Percentiles rank a stretch among this genome's conserved stretches.
These are phyloP conservation scores for Pseudochromis fuscus DNA, from an alignment of 2,797 vertebrate genomes.

Conservation along the genomic window DNA sequence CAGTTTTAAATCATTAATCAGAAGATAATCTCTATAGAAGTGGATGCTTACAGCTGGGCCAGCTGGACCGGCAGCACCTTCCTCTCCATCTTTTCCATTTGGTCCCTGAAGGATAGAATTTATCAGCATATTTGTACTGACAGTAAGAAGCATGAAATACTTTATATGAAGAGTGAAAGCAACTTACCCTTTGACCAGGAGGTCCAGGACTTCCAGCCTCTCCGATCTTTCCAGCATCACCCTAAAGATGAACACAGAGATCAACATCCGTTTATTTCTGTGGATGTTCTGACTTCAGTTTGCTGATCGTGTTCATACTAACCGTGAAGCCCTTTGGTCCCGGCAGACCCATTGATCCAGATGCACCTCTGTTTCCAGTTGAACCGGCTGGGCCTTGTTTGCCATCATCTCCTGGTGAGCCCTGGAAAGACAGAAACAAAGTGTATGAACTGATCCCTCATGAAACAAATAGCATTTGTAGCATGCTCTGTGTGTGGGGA, in stretches of 20 bases:
- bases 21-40: neutral
- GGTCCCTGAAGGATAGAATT: conserved; percentile 83
- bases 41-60: conserved; percentile 89
- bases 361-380: conserved; percentile 88
- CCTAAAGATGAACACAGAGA: conserved; percentile 80
- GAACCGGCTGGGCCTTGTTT: conserved; percentile 92
- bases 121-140: neutral
- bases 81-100: conserved; percentile 97
- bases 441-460: neutral
- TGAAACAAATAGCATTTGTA: neutral
- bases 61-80: conserved; percentile 91
- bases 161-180: neutral
- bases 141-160: neutral
- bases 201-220: conserved; percentile 91
- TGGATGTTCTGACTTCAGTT: too few relatives aligned
- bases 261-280: neutral
- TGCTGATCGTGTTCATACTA: too few relatives aligned
- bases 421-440: conserved; percentile 78
- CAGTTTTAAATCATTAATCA: neutral
- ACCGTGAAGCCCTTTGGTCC: conserved; percentile 96
- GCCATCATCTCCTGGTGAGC: conserved; percentile 94
- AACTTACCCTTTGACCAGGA: conserved; percentile 91
- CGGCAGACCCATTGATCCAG: conserved; percentile 93
- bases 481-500: neutral
- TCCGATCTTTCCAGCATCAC: conserved; percentile 94